These are phyloP conservation scores for Chaetura pelagica DNA, from an alignment of 2,113 vertebrate species.

Conservation along the genomic window DNA sequence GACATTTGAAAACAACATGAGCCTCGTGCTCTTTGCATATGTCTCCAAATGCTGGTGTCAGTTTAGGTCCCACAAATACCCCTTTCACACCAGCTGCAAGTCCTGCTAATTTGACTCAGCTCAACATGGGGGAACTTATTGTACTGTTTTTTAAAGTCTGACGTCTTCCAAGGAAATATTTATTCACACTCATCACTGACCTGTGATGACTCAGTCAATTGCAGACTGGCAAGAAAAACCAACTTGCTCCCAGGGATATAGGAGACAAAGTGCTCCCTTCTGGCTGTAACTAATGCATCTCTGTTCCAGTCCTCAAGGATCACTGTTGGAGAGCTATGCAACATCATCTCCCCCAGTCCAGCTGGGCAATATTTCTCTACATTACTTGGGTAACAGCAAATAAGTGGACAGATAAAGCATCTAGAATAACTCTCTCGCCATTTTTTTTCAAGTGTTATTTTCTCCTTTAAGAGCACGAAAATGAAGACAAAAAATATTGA, in stretches of 20 bases:
- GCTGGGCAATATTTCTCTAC: not conserved
- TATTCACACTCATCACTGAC: slow-evolving; percentile 43
- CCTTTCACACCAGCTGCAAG: not conserved
- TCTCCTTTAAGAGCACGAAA: not conserved
- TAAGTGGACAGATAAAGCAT: not conserved
- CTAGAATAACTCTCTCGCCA: not conserved
- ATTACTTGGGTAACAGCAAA: not conserved
- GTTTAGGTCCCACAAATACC: not conserved
- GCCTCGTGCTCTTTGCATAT: fast-evolving
- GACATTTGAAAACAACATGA: not conserved
- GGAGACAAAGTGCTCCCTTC: slow-evolving; percentile 57
- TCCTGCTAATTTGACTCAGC: not conserved
- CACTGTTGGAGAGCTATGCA: not conserved
- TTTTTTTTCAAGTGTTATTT: not conserved
- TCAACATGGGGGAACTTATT: not conserved
- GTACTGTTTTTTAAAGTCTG: slow-evolving; percentile 26
- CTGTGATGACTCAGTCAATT: slow-evolving; percentile 56
- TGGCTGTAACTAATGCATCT: slow-evolving; percentile 29
- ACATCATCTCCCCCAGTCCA: not conserved
- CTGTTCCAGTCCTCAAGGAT: slow-evolving; percentile 33
- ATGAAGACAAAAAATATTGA: not conserved
- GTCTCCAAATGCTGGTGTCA: not conserved
- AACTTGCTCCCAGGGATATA: slow-evolving; percentile 22
- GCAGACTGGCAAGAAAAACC: slow-evolving; percentile 57
- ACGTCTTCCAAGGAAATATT: slow-evolving; percentile 57